Conservation (phyloP, 2,888 invertebrate genomes). For the Keiferia lycopersicella region DNA sequence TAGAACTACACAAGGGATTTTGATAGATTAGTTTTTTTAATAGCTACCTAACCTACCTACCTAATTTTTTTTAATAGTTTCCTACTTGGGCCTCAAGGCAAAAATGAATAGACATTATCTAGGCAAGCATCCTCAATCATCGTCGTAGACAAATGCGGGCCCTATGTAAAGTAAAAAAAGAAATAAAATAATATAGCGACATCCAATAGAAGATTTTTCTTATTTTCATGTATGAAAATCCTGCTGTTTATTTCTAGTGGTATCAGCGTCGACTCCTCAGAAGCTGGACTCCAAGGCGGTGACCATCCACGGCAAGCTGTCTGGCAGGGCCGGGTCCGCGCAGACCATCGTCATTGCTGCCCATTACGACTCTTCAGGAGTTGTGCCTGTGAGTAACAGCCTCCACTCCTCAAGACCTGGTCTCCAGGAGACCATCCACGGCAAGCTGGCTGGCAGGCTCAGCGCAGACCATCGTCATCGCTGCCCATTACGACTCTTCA, state of each 20-base stretch:
- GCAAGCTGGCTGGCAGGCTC: constrained; percentile 89
- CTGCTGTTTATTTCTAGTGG: constrained; percentile 71
- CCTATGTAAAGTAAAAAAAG: too few species aligned
- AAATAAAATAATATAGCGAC: too few species aligned
- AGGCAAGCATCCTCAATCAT: too few species aligned
- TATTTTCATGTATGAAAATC: too few species aligned
- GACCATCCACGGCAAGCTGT: constrained; percentile 92
- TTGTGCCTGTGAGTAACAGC: constrained; percentile 93
- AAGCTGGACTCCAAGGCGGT: constrained; percentile 91
- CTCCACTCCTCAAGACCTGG: constrained; percentile 85
- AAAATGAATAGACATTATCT: too few species aligned
- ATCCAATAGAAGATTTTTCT: too few species aligned
- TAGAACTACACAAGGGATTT: too few species aligned
- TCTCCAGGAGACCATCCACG: constrained; percentile 92
- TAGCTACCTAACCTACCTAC: too few species aligned
- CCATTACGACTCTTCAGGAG: constrained; percentile 95
- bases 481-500: constrained; percentile 96
- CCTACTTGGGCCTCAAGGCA: too few species aligned
- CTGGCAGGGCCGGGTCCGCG: constrained; percentile 86
- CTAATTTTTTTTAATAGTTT: too few species aligned
- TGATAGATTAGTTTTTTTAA: too few species aligned
- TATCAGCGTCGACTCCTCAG: constrained; percentile 86
- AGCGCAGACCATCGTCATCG: constrained; percentile 93
- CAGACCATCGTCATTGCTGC: constrained; percentile 95
- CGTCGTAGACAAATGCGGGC: too few species aligned